A percentile compares a stretch with the other conserved stretches of the same genome.
Evolutionary conservation across 2,888 invertebrate genomes (phyloP).

Genomic region (Himalopsyche kuldschensis): DNA sequence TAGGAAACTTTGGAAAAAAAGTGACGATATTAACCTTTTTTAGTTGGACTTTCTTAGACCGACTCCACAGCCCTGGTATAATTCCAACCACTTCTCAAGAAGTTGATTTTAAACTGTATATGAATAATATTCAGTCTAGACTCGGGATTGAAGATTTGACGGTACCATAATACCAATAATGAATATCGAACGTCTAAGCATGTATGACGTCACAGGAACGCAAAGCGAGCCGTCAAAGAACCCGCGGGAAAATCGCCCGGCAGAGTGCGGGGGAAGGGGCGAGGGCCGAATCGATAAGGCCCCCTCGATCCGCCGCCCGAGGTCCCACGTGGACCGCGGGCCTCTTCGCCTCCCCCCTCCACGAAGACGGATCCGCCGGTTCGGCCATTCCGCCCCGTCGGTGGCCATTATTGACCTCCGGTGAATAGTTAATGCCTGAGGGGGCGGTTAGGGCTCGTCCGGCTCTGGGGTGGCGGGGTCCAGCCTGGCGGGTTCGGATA

Average conservation of each 20-base stretch:
- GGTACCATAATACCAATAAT: background rate
- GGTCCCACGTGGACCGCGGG: background rate
- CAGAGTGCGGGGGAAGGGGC: slow-evolving; percentile 36
- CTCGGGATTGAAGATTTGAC: background rate
- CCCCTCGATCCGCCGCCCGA: background rate
- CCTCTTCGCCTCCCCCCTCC: background rate
- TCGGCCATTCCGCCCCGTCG: slow-evolving; percentile 28
- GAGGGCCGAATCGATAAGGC: background rate
- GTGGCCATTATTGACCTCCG: slow-evolving; percentile 38
- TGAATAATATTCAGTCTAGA: too few species aligned
- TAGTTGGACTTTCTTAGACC: too few species aligned
- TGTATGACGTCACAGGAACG: slow-evolving; percentile 42
- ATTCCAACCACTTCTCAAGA: too few species aligned
- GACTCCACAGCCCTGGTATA: too few species aligned
- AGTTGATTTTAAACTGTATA: too few species aligned
- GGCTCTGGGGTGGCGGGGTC: slow-evolving; percentile 44
- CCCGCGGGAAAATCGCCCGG: slow-evolving; percentile 35
- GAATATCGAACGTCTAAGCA: slow-evolving; percentile 38
- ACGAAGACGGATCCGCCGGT: slow-evolving; percentile 28
- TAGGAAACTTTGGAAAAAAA: too few species aligned
- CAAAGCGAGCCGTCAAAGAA: slow-evolving; percentile 39
- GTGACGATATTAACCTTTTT: too few species aligned
- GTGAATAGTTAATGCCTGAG: slow-evolving; percentile 38
- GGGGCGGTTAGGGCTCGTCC: slow-evolving; percentile 7
- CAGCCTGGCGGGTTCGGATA: slow-evolving; percentile 33